Base-by-base conservation (phyloP, 2,888 invertebrate genomes). In the Boloria euphrosyne region DNA sequence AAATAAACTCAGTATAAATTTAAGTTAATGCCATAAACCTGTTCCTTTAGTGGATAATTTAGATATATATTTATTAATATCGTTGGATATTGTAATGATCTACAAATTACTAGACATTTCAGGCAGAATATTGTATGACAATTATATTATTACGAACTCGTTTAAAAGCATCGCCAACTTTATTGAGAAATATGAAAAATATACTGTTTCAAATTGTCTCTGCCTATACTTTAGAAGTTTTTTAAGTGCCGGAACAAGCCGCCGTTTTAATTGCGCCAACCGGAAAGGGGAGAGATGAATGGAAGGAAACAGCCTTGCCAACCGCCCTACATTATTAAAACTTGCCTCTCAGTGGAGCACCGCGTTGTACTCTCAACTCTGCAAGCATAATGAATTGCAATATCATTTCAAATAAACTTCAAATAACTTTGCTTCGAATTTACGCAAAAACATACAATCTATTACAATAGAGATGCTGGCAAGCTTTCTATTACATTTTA, bases 201-300 rank as follows among this genome's bases (percentile, higher is more conserved):
- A 60, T 80, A 80, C 80, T 74, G 81, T 83, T 83, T 83, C 75
- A 85, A 86, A 87, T 88, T 86, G 84, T 88, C 84, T 84, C 81
- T 81, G 83, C 82, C 83, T 85, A 84, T 86, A 88, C 87, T 88
- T 87, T 86, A 83, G 85, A 90, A 88, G 89, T 89, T 89, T 89
- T 89, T 89, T 85, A 89, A 90, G 88, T 90, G 86, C 86, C 89
- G 89, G 89, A 89, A 89, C 89, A 87, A 87, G 85, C 87, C 86
- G 81, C 83, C 87, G 86, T 87, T 90, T 90, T 90, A 90, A 90
- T 90, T 90, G 90, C 89, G 82, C 87, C 85, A 85, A 89, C 87
- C 87, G 89, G 89, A 90, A 89, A 88, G 87, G 88, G 89, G 90
- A 87, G 87, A 86, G 89, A 89, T 89, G 90, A 90, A 90, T 90